These are phyloP conservation scores for Bradypodion pumilum DNA, from an alignment of 2,797 vertebrate genomes.

Conservation along the genomic window DNA sequence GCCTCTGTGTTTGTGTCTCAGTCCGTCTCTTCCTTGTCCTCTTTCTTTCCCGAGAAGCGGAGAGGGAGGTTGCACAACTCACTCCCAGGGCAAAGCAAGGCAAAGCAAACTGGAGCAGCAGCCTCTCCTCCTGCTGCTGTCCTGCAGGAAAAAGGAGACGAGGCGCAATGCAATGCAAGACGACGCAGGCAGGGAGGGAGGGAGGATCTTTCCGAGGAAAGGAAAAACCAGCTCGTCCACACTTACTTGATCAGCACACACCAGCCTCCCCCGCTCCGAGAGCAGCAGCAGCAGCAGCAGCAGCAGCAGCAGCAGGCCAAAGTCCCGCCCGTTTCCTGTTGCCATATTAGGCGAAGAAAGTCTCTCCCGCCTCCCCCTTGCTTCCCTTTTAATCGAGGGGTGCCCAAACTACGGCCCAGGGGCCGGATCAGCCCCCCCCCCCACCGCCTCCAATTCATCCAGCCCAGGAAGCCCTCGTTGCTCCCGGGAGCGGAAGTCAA, in stretches of 20 bases:
- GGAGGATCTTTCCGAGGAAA: slow-evolving; percentile 4
- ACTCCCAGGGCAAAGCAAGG: no score
- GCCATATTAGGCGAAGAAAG: slow-evolving; percentile 68
- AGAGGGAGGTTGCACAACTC: slow-evolving; percentile 75
- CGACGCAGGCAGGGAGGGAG: no score
- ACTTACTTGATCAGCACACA: slow-evolving; percentile 71
- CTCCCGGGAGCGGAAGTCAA: no score
- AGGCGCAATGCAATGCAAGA: background rate
- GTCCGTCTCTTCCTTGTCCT: rapidly evolving
- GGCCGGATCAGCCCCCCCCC: no score
- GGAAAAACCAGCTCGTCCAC: slow-evolving; percentile 69
- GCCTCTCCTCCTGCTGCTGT: no score
- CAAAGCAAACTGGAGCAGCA: slow-evolving; percentile 51
- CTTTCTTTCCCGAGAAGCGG: slow-evolving; percentile 48
- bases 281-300: slow-evolving; percentile 61
- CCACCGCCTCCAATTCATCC: background rate
- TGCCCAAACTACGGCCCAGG: no score
- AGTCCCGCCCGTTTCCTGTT: slow-evolving; percentile 70
- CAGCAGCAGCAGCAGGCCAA: slow-evolving; percentile 60
- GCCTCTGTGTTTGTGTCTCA: no score
- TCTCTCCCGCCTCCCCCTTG: background rate
- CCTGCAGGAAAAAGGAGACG: background rate
- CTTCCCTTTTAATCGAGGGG: background rate
- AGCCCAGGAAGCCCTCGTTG: no score
- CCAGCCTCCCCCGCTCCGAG: slow-evolving; percentile 51